phyloP scores from a whole-genome alignment of 2,113 vertebrate species.

The Potamarius usumacintae region DNA sequence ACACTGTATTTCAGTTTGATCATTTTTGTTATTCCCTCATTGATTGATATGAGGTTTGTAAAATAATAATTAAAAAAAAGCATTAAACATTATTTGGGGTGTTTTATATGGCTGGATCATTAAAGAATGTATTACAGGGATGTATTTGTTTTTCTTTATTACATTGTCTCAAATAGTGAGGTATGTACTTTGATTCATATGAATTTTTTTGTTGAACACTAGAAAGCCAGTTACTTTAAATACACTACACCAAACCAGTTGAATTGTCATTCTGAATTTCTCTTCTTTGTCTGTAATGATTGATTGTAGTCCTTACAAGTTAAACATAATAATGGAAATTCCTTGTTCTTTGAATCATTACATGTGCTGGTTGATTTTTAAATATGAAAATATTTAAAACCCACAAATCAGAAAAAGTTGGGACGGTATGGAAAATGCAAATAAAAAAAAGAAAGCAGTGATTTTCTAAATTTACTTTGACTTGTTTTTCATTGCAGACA shows the following conservation, averaged over 20 bases:
- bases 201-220: not conserved
- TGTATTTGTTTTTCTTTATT: not conserved
- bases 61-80: not conserved
- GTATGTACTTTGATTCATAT: constrained; percentile 5
- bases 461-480: no score
- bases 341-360: not conserved
- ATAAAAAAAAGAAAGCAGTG: no score
- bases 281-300: no score
- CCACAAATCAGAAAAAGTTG: no score
- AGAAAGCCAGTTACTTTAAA: not conserved
- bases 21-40: not conserved
- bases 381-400: not conserved
- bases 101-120: constrained; percentile 34
- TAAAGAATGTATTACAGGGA: constrained; percentile 33
- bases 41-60: not conserved
- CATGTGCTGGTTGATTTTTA: not conserved
- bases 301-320: not conserved
- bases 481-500: no score
- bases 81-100: constrained; percentile 37
- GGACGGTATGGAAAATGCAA: no score
- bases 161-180: not conserved
- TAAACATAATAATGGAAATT: not conserved
- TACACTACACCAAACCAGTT: not conserved
- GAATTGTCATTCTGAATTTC: not conserved
- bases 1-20: constrained; percentile 10